Evolutionary conservation across 2,113 vertebrate genomes (phyloP).

Genomic region (Dicaeum eximium): DNA sequence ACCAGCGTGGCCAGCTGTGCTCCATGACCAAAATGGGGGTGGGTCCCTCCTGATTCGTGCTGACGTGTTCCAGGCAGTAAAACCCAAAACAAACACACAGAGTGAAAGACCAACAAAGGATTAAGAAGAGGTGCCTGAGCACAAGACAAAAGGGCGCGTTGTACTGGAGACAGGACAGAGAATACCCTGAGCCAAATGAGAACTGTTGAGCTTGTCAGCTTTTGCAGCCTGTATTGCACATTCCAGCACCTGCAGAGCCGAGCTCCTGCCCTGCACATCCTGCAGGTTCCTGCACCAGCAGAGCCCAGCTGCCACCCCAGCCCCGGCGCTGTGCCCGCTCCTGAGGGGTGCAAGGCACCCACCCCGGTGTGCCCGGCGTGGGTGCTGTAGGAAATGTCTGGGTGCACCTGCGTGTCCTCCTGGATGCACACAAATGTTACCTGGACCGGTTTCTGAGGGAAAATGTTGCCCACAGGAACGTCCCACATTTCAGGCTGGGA

Average conservation of each 20-base stretch:
- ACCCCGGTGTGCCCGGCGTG: background rate
- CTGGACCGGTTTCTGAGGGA: background rate
- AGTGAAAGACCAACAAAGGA: background rate
- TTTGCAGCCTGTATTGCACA: slow-evolving; percentile 39
- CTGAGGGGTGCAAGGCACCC: accelerated
- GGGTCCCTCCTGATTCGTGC: background rate
- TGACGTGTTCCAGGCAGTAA: background rate
- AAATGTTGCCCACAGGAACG: background rate
- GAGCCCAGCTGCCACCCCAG: background rate
- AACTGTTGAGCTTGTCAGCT: background rate
- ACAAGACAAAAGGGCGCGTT: background rate
- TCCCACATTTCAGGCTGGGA: background rate
- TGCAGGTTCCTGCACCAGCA: background rate
- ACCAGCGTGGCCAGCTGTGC: background rate
- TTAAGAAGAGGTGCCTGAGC: background rate
- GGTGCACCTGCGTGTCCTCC: background rate
- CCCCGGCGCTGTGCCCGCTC: background rate
- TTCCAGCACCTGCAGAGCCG: slow-evolving; percentile 20
- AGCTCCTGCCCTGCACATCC: background rate
- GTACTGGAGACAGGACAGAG: slow-evolving; percentile 11
- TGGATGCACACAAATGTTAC: background rate
- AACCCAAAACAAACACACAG: background rate
- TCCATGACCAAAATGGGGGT: background rate
- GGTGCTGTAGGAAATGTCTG: background rate
- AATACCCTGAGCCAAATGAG: slow-evolving; percentile 55